Conservation (phyloP, 2,113 vertebrate genomes). For the Crotalus viridis region DNA sequence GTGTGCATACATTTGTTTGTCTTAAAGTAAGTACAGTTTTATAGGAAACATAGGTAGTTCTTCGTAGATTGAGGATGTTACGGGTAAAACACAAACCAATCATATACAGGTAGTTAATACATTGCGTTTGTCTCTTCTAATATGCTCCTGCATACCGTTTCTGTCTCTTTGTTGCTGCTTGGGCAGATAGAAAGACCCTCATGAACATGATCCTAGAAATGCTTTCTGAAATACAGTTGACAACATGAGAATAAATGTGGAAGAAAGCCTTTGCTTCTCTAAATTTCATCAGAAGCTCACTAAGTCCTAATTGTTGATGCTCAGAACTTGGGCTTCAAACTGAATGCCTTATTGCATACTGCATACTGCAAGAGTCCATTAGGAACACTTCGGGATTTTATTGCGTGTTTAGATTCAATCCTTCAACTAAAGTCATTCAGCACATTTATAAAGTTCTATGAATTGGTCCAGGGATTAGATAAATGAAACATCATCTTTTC, state of each 20-base stretch:
- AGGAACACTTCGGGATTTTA: background rate
- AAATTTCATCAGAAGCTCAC: background rate
- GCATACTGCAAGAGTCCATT: background rate
- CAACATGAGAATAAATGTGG: background rate
- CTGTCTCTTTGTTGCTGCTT: background rate
- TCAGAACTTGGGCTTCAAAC: background rate
- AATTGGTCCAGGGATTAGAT: background rate
- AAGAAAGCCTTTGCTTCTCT: background rate
- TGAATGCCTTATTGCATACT: background rate
- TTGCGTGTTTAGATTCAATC: background rate
- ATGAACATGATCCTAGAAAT: background rate
- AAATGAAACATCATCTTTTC: background rate
- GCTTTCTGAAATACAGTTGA: background rate
- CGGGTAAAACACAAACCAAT: background rate
- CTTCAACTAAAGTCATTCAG: background rate
- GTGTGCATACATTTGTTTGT: background rate
- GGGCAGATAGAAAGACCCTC: background rate
- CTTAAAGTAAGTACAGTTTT: background rate
- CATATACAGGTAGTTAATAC: background rate
- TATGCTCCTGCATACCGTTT: background rate
- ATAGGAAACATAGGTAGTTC: background rate
- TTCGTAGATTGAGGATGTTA: background rate
- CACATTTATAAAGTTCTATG: background rate
- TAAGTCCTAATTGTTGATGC: background rate
- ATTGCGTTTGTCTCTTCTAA: background rate